phyloP scores from a whole-genome alignment of 1,140 invertebrate genomes.

The Conus ventricosus region DNA sequence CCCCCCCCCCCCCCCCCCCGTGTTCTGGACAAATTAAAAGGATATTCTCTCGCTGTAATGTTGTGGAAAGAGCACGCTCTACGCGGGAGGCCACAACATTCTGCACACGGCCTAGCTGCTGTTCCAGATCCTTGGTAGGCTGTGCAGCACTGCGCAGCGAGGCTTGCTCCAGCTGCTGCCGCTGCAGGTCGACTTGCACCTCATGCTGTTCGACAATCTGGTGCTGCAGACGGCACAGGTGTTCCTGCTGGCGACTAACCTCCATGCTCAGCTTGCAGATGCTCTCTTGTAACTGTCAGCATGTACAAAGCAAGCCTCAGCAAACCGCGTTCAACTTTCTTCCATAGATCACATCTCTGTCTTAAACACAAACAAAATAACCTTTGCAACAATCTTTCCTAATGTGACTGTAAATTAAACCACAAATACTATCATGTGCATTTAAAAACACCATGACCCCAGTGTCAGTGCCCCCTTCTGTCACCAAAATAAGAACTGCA shows the following conservation, averaged over 20 bases:
- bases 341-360: background rate
- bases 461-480: no score
- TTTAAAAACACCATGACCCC: no score
- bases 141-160: conserved; percentile 47
- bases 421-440: no score
- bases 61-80: conserved; percentile 64
- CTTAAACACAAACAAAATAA: no score
- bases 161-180: conserved; percentile 59
- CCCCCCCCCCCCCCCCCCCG: no score
- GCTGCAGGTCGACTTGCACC: conserved; percentile 55
- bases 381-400: no score
- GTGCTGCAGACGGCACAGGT: conserved; percentile 55
- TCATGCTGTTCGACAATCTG: conserved; percentile 60
- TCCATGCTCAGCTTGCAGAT: conserved; percentile 31
- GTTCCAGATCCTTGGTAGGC: conserved; percentile 57
- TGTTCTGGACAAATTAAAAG: conserved; percentile 41
- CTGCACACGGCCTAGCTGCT: conserved; percentile 65
- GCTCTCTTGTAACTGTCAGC: conserved; percentile 32
- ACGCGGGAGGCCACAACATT: conserved; percentile 62
- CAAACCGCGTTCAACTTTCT: background rate
- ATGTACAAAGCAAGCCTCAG: background rate
- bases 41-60: conserved; percentile 70
- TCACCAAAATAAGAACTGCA: no score
- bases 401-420: no score
- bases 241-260: conserved; percentile 44